phyloP scores from a whole-genome alignment of 2,888 invertebrate genomes.

The Deroplatys truncata region DNA sequence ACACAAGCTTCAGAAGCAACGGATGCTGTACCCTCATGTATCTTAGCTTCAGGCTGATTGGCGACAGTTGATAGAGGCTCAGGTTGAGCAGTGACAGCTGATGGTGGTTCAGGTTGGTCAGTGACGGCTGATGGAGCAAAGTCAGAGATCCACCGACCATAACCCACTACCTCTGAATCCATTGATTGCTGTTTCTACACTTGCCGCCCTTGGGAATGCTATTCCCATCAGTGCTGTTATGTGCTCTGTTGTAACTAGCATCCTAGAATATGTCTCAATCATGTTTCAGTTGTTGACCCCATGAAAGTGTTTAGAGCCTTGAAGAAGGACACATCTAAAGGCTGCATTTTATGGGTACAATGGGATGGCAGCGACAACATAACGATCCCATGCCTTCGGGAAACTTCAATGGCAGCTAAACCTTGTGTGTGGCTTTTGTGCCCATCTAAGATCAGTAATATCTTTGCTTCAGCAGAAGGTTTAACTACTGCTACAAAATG shows the following conservation, averaged over 20 bases:
- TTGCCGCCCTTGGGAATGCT: not conserved
- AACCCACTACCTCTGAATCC: conserved; percentile 8
- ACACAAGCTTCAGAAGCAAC: too few relatives aligned
- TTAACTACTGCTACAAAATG: too few relatives aligned
- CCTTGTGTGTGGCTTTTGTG: too few relatives aligned
- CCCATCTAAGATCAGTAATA: not conserved
- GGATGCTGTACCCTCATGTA: too few relatives aligned
- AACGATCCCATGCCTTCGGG: not conserved
- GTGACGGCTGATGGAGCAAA: conserved; percentile 3
- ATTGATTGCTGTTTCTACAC: too few relatives aligned
- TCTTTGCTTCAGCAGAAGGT: too few relatives aligned
- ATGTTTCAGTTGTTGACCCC: conserved; percentile 6
- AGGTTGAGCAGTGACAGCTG: too few relatives aligned
- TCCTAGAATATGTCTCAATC: conserved; percentile 11
- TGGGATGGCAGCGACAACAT: conserved; percentile 1
- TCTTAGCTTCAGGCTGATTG: too few relatives aligned
- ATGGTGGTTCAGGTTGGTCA: not conserved
- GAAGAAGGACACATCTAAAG: not conserved
- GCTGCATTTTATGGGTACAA: too few relatives aligned
- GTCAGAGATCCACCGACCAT: not conserved
- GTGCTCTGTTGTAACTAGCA: not conserved
- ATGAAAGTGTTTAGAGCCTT: conserved; percentile 16
- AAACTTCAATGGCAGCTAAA: too few relatives aligned
- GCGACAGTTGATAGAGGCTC: too few relatives aligned
- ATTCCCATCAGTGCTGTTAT: conserved; percentile 17